These are phyloP conservation scores for Eidolon helvum DNA, from an alignment of 2,113 vertebrate genomes.

Conservation along the genomic window DNA sequence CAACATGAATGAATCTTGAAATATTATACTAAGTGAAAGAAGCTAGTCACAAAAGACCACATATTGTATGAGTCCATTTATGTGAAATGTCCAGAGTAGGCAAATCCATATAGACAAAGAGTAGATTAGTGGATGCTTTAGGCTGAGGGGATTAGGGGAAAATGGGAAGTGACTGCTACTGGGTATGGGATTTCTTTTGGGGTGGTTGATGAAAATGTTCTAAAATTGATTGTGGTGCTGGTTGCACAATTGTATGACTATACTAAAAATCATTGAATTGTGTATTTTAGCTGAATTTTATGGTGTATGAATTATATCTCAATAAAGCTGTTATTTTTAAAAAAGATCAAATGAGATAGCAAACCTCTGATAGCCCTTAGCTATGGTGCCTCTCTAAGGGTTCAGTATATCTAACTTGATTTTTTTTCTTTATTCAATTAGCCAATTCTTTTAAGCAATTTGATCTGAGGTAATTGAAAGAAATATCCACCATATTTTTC, in stretches of 20 bases:
- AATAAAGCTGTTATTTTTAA: conserved; percentile 17
- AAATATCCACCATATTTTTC: not conserved
- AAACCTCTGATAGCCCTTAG: not conserved
- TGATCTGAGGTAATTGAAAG: conserved; percentile 30
- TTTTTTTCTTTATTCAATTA: not conserved
- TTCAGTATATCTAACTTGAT: not conserved
- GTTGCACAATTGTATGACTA: not conserved
- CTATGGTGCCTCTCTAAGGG: not conserved
- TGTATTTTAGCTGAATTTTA: not conserved
- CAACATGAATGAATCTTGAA: not conserved
- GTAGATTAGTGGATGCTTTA: not conserved
- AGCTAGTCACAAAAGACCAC: not conserved
- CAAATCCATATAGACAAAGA: not conserved
- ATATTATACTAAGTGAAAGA: not conserved
- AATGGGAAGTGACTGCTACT: not conserved
- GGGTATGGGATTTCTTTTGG: not conserved
- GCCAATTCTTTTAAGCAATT: conserved; percentile 2
- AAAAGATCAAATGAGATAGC: not conserved
- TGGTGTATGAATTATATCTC: not conserved
- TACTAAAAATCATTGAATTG: not conserved
- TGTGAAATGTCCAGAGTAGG: not conserved
- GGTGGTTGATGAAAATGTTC: not conserved
- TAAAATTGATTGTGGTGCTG: not conserved
- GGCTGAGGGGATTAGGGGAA: not conserved
- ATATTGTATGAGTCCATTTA: not conserved